These are phyloP conservation scores for Brachyptera putata DNA, from an alignment of 2,888 invertebrate species.

Conservation along the genomic window DNA sequence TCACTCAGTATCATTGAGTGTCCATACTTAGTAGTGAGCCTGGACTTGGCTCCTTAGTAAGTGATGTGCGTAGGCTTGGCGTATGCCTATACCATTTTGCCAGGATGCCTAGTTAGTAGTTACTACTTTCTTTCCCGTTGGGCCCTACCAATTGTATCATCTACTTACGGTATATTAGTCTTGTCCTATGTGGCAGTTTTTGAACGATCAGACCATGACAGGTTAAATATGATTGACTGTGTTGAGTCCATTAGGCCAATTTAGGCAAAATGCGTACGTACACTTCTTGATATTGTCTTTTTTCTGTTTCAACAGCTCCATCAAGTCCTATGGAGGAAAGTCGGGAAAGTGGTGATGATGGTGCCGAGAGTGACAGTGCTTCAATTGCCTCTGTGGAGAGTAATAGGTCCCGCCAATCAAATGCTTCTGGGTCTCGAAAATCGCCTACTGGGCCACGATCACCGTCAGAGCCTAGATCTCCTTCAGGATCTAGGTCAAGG, in stretches of 20 bases:
- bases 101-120: background rate
- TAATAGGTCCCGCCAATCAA: constrained; percentile 5
- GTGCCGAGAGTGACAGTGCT: background rate
- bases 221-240: too few relatives aligned
- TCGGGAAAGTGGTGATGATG: constrained; percentile 11
- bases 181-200: too few relatives aligned
- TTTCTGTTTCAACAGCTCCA: constrained; percentile 21
- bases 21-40: too few relatives aligned
- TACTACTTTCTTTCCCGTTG: too few relatives aligned
- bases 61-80: too few relatives aligned
- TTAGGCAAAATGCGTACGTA: too few relatives aligned
- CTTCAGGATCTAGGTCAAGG: constrained; percentile 8
- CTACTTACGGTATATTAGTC: too few relatives aligned
- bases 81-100: background rate
- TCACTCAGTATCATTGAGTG: too few relatives aligned
- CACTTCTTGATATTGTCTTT: background rate
- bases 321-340: constrained; percentile 23
- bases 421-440: constrained; percentile 11
- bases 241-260: too few relatives aligned
- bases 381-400: background rate
- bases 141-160: too few relatives aligned
- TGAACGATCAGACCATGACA: too few relatives aligned
- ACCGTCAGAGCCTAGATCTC: constrained; percentile 15
- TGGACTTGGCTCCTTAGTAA: too few relatives aligned
- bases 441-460: constrained; percentile 15